A percentile compares a stretch with the other conserved stretches of the same genome.
Evolutionary conservation across 2,113 vertebrate species (phyloP).

Genomic region (Danio rerio): GRCz12tu NC_133198.1:22505501-22506000

Average conservation of each 20-base stretch:
- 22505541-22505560: conserved; percentile 84
- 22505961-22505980: no score
- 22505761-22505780: not conserved
- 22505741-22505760: conserved; percentile 2
- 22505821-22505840: no score
- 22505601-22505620: conserved; percentile 83
- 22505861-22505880: no score
- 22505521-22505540: conserved; percentile 89
- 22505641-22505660: conserved; percentile 46
- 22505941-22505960: no score
- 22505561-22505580: conserved; percentile 91
- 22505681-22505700: not conserved
- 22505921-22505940: no score
- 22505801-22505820: no score
- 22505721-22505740: conserved; percentile 8
- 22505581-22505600: conserved; percentile 91
- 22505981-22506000: no score
- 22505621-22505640: not conserved
- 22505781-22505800: not conserved
- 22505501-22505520: conserved; percentile 87
- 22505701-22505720: not conserved
- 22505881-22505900: no score
- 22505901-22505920: no score
- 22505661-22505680: conserved; percentile 45
- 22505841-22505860: no score